Evolutionary conservation across 2,888 invertebrate genomes (phyloP).

Genomic region (Brachypalpus laphriformis): DNA sequence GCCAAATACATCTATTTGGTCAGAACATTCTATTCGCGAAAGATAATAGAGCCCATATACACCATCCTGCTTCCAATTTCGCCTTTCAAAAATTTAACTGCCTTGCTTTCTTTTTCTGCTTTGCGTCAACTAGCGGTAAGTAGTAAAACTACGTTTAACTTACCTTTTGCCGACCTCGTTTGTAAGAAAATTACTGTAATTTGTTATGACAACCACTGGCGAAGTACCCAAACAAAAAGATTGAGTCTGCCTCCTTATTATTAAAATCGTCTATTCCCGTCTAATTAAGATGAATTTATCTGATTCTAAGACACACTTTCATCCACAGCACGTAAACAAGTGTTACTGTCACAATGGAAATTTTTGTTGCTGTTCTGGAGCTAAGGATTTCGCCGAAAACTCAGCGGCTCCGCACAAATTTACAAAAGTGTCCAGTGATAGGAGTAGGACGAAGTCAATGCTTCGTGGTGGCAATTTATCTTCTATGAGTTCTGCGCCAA

Average conservation of each 20-base stretch:
- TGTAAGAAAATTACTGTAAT: not conserved
- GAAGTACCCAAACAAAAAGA: not conserved
- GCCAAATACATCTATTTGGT: no score
- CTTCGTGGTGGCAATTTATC: not conserved
- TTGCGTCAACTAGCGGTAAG: not conserved
- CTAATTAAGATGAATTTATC: constrained; percentile 10
- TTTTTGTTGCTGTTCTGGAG: constrained; percentile 32
- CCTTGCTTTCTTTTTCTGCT: no score
- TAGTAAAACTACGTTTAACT: not conserved
- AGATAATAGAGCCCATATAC: no score
- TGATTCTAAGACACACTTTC: not conserved
- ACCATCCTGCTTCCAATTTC: no score
- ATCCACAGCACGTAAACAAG: constrained; percentile 31
- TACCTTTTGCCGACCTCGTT: not conserved
- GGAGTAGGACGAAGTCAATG: not conserved
- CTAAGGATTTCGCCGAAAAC: not conserved
- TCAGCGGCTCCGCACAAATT: constrained; percentile 10
- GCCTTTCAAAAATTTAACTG: no score
- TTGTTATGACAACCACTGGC: not conserved
- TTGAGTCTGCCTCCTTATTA: no score
- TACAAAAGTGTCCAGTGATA: constrained; percentile 5
- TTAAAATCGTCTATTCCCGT: no score
- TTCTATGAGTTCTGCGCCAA: constrained; percentile 12
- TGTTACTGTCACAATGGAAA: constrained; percentile 56
- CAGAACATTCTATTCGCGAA: no score